Conservation (phyloP, 2,888 invertebrate genomes). For the Drosophila falleni region DNA sequence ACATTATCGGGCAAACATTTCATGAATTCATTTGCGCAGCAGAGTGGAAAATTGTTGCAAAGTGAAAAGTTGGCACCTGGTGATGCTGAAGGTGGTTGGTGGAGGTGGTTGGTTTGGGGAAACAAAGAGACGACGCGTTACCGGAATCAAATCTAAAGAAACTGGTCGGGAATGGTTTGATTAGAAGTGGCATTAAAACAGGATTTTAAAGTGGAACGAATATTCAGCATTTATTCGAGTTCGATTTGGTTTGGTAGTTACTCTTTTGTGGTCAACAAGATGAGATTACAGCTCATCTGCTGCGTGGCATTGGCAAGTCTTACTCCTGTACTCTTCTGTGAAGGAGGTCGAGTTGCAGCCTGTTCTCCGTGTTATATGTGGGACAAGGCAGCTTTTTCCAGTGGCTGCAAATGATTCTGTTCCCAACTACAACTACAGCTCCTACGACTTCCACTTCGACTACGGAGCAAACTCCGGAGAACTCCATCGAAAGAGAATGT, state of each 20-base stretch:
- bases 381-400: conserved; percentile 53
- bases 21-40: conserved; percentile 69
- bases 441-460: conserved; percentile 6
- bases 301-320: not conserved
- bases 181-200: conserved; percentile 21
- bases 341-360: not conserved
- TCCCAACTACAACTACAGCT: conserved; percentile 24
- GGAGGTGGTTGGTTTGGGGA: not conserved
- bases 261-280: conserved; percentile 45
- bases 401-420: conserved; percentile 64
- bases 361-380: not conserved
- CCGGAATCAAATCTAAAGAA: conserved; percentile 19
- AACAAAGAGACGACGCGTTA: not conserved
- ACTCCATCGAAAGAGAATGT: conserved; percentile 48
- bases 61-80: conserved; percentile 51
- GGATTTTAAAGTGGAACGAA: conserved; percentile 42
- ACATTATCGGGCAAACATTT: conserved; percentile 64
- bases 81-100: not conserved
- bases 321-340: not conserved
- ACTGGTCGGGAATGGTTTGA: conserved; percentile 42
- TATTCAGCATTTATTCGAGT: not conserved
- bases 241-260: conserved; percentile 27
- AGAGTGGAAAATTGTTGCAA: conserved; percentile 55
- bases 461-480: not conserved
- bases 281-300: conserved; percentile 50